Percentiles rank a stretch among this genome's conserved stretches.
Conservation (phyloP, 2,888 invertebrate species). For the Papilio demoleus region DNA sequence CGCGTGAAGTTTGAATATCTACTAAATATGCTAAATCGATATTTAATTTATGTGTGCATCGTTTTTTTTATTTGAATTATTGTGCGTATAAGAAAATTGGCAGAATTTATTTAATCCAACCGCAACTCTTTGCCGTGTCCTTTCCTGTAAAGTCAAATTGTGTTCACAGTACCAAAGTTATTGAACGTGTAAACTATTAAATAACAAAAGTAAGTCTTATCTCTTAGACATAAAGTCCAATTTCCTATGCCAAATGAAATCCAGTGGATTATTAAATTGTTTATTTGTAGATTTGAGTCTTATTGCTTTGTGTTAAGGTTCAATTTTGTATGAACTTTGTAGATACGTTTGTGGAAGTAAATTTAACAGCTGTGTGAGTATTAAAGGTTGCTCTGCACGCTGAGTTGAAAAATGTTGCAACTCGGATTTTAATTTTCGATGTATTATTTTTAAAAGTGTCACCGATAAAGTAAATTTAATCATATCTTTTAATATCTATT, state of each 20-base stretch:
- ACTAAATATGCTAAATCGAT: no score
- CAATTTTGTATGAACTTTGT: constrained; percentile 40
- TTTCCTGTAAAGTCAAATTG: not conserved
- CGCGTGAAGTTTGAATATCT: no score
- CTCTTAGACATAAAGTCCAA: not conserved
- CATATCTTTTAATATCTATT: not conserved
- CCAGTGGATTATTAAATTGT: not conserved
- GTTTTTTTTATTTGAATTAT: no score
- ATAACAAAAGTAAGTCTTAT: not conserved
- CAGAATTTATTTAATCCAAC: not conserved
- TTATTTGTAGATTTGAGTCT: constrained; percentile 43
- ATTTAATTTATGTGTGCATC: no score
- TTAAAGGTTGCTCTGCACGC: constrained; percentile 62
- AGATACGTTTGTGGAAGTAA: constrained; percentile 61
- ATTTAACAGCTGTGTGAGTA: constrained; percentile 67
- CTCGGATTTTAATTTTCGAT: constrained; percentile 50
- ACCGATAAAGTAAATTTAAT: not conserved
- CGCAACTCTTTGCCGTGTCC: not conserved
- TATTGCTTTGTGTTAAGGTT: constrained; percentile 42
- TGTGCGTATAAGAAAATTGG: no score
- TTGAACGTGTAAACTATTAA: not conserved
- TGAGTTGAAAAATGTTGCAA: constrained; percentile 58
- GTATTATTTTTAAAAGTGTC: not conserved
- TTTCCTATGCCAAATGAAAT: not conserved
- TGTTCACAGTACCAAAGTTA: constrained; percentile 1